These are phyloP conservation scores for Brachypteracias leptosomus DNA, from an alignment of 2,113 vertebrate species.

Conservation along the genomic window DNA sequence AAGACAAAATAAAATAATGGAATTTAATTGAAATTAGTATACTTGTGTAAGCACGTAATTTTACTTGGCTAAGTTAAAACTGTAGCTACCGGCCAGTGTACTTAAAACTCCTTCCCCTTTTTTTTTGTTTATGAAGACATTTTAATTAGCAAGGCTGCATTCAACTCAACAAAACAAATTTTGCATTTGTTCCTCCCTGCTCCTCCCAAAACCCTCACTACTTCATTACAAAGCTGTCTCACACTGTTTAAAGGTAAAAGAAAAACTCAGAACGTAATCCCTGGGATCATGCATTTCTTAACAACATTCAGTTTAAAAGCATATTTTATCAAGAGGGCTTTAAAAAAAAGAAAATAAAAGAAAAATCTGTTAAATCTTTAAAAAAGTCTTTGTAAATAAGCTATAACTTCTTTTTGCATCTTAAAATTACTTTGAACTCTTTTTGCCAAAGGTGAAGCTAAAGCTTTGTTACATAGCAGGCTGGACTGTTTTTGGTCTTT, in stretches of 20 bases:
- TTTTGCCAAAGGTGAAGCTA: background rate
- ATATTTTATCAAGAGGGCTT: background rate
- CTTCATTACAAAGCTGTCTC: background rate
- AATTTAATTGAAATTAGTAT: background rate
- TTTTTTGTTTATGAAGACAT: background rate
- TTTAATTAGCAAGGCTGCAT: background rate
- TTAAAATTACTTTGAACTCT: background rate
- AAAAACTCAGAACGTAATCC: background rate
- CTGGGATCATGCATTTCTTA: background rate
- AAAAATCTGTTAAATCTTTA: background rate
- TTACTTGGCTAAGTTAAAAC: background rate
- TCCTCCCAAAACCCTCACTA: background rate
- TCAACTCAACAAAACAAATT: background rate
- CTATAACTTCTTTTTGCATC: background rate
- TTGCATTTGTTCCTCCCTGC: background rate
- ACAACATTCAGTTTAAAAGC: background rate
- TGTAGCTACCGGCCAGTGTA: background rate
- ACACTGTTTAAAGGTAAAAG: background rate
- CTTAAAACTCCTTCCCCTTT: background rate
- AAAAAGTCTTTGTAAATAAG: background rate
- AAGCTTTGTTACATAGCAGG: background rate
- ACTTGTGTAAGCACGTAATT: background rate
- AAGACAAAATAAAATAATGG: background rate
- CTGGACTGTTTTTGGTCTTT: background rate
- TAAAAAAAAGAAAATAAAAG: accelerated